Percentiles rank a stretch among this genome's conserved stretches.
Conservation (phyloP, 2,113 vertebrate species). For the Trematomus loennbergii region DNA sequence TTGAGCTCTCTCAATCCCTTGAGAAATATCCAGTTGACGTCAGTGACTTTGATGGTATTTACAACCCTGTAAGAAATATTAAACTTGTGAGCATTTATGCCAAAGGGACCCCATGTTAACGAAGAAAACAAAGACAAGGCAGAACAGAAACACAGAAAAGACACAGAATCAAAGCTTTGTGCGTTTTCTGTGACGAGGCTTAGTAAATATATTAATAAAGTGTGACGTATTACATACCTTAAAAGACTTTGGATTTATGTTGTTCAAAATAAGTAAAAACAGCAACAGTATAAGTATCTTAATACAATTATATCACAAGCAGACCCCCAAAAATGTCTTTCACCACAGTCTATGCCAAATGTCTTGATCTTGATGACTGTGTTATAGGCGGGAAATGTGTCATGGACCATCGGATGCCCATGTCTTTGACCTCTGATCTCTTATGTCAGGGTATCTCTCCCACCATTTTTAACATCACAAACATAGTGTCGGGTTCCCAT, state of each 20-base stretch:
- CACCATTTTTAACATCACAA: slow-evolving; percentile 31
- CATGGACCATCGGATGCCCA: slow-evolving; percentile 27
- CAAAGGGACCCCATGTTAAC: background rate
- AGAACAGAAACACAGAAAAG: background rate
- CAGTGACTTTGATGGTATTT: background rate
- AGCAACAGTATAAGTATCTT: background rate
- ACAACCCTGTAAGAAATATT: background rate
- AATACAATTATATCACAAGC: background rate
- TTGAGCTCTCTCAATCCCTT: background rate
- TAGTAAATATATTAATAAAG: background rate
- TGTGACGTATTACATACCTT: background rate
- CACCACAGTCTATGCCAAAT: background rate
- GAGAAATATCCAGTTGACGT: background rate
- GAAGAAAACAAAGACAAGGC: background rate
- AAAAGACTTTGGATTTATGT: no score
- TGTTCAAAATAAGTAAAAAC: no score
- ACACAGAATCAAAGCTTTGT: background rate
- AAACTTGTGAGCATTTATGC: background rate
- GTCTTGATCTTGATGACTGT: slow-evolving; percentile 12
- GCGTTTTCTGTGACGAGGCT: background rate
- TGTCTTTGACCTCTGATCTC: slow-evolving; percentile 37
- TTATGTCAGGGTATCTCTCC: background rate
- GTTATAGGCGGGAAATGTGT: slow-evolving; percentile 42
- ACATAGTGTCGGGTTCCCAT: slow-evolving; percentile 10
- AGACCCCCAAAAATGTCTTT: background rate